Evolutionary conservation across 2,888 invertebrate species (phyloP), one percentile per base, ranked within the genome.

Genomic region (Drosophila sordidula): DNA sequence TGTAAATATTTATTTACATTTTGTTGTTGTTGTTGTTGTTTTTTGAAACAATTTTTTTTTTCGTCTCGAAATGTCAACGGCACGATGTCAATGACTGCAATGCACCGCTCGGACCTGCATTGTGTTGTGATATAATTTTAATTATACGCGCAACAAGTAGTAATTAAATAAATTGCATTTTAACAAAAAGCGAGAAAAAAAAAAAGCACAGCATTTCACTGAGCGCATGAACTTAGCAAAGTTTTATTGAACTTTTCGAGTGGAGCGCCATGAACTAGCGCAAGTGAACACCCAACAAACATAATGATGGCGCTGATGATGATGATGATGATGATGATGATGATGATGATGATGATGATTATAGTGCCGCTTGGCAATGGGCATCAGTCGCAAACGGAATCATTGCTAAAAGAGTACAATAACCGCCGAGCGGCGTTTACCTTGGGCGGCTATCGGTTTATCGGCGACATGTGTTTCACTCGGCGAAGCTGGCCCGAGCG

Each of bases 191-290:
- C 18, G 6, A 18, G 2, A 41, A 14, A 51, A 18, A 52, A 18
- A 16, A 41, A 50, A 12, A 3, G 42, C 67, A 70, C 68, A 73
- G 64, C 68, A 79, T 64, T 81, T 74, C 56, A 70, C 56, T 44
- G 16, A 42, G 55, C 51, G 25, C 61, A 51, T 76, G 75, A 75
- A 77, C 77, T 77, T 64, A 26, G 22, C 49, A 16, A 87, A 78
- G 85, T 87, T 87, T 84, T 87, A 78, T 87, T 89, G 78, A 87
- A 82, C 87, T 77, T 63, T 44, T 51, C 32, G 49, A 44, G 54
- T 61, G 67, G 34, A 44, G 62, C 70, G 74, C 76, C 76, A 70
- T 74, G 74, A 75, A 75, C 75, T 62, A 66, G 56, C 50, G 22
- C 25, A 39, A 39, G 12, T 22, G 41, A 16, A 41, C 41, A 16